A percentile compares a stretch with the other conserved stretches of the same genome.
Evolutionary conservation across 2,888 invertebrate species (phyloP).

Genomic region (Apamea monoglypha): DNA sequence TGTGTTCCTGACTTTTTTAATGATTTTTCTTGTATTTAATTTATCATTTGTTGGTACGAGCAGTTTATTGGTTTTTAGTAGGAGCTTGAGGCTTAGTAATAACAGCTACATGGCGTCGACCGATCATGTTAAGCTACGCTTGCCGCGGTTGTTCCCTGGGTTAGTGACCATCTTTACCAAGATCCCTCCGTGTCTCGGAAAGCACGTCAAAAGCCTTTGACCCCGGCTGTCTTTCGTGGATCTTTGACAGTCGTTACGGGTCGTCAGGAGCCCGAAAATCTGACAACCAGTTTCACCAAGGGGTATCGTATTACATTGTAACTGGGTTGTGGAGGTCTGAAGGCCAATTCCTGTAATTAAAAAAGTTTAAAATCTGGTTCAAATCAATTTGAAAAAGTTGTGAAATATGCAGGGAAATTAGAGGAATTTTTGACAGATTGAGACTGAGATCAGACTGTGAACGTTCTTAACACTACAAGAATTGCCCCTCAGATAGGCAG

Average conservation of each 20-base stretch:
- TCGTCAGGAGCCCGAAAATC: neutral
- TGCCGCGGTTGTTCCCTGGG: no score
- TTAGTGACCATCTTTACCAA: neutral
- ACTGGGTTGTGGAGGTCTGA: neutral
- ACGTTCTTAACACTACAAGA: no score
- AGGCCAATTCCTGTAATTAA: no score
- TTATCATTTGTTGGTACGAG: neutral
- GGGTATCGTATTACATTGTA: neutral
- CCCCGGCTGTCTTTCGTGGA: neutral
- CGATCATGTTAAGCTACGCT: neutral
- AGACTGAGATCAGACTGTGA: no score
- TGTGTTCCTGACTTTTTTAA: slow-evolving; percentile 39
- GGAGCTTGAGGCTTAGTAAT: neutral
- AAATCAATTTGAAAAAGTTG: no score
- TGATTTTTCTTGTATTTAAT: slow-evolving; percentile 6
- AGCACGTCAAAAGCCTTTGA: neutral
- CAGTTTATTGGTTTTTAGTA: neutral
- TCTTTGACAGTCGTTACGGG: neutral
- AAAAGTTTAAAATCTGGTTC: no score
- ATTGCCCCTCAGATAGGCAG: no score
- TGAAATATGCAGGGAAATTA: no score
- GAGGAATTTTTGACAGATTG: no score
- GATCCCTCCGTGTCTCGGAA: neutral
- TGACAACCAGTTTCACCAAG: neutral
- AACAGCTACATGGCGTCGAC: neutral